Evolutionary conservation across 2,797 vertebrate species (phyloP).

Genomic region (Salmo trutta): DNA sequence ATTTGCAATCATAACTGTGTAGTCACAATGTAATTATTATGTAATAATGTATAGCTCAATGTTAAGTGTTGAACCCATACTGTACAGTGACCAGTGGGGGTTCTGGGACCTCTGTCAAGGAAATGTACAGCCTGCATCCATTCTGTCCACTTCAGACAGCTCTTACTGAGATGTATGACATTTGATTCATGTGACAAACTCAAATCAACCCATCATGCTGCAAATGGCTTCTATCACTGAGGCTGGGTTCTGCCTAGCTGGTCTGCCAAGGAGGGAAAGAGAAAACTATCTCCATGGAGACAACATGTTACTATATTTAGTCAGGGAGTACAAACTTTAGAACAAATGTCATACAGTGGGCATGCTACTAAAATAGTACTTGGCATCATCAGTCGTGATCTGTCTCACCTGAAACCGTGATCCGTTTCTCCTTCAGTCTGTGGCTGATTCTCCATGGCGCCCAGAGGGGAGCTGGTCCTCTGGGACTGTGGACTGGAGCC

Average conservation of each 20-base stretch:
- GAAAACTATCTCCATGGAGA: not conserved
- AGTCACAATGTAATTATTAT: not conserved
- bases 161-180: slow-evolving; percentile 44
- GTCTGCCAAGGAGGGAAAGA: slow-evolving; percentile 16
- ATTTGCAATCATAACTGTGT: not conserved
- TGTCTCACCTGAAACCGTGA: slow-evolving; percentile 75
- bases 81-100: not conserved
- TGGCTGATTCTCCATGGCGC: slow-evolving; percentile 37
- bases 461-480: slow-evolving; percentile 42
- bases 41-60: not conserved
- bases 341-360: not conserved
- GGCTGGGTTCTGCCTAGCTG: slow-evolving; percentile 26
- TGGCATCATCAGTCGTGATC: not conserved
- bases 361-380: not conserved
- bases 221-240: slow-evolving; percentile 10
- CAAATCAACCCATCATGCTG: slow-evolving; percentile 19
- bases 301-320: not conserved
- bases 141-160: slow-evolving; percentile 42
- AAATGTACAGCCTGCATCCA: slow-evolving; percentile 37
- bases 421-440: slow-evolving; percentile 50
- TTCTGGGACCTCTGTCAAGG: slow-evolving; percentile 46
- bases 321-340: not conserved
- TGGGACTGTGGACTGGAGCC: slow-evolving; percentile 42
- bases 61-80: not conserved
- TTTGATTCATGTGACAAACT: slow-evolving; percentile 51